These are phyloP conservation scores for Scopus umbretta DNA, from an alignment of 2,113 vertebrate genomes.

Conservation along the genomic window DNA sequence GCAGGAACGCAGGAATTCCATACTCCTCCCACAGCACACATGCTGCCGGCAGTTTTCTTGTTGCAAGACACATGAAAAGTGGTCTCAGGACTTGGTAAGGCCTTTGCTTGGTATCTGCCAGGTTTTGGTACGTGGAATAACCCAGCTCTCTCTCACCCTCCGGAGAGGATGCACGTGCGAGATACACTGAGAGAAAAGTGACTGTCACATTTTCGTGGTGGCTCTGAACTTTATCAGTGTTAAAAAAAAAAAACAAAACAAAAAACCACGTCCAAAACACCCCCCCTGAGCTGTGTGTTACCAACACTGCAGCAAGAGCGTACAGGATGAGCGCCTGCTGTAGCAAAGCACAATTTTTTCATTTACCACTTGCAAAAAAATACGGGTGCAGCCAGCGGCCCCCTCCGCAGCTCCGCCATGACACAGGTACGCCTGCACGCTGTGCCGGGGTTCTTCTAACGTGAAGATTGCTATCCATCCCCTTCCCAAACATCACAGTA, in stretches of 20 bases:
- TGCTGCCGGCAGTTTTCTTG: not conserved
- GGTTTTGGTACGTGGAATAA: not conserved
- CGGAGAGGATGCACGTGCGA: fast-evolving
- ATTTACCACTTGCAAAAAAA: not conserved
- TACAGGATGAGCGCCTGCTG: not conserved
- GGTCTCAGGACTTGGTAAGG: not conserved
- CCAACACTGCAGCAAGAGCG: fast-evolving
- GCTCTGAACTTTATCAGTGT: not conserved
- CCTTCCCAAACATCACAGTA: not conserved
- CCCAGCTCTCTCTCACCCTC: not conserved
- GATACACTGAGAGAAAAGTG: fast-evolving
- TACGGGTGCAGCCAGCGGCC: fast-evolving
- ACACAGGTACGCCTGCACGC: not conserved
- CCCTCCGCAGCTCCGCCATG: not conserved
- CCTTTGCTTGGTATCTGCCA: not conserved
- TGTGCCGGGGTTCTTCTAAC: not conserved
- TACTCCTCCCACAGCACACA: conserved; percentile 40
- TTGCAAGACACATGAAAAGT: not conserved
- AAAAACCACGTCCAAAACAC: not conserved
- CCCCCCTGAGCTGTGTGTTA: not conserved
- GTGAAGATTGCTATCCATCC: not conserved
- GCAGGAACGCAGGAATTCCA: not conserved
- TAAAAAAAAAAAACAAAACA: not conserved
- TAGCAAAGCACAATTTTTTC: not conserved
- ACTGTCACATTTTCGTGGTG: fast-evolving